Base-by-base conservation (phyloP, 2,888 invertebrate species). In the Lepidonotus clava region DNA sequence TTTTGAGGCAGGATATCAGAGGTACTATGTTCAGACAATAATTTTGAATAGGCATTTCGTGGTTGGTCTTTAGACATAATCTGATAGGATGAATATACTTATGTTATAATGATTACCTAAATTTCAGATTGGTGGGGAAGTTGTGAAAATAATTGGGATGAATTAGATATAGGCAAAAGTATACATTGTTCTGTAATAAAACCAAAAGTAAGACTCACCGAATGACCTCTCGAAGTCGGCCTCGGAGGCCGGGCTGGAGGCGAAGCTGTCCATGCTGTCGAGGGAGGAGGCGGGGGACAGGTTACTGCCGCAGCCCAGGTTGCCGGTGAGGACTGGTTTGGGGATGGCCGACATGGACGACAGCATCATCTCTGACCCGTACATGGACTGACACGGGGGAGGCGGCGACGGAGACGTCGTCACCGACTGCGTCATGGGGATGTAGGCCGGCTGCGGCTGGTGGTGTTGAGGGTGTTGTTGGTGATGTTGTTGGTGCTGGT, bases 201-300 rank as follows among this genome's bases (percentile, higher is more conserved):
- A 28, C 21, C n/a, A 66, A 14, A 14, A 28, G 6, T n/a, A 76
- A 2, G 41, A 83, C 83, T 51, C 34, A 83, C 46, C 51, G 46
- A 83, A 51, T 83, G 51, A 51, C n/a, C 46, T 28, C 8, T 84
- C 84, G 53, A 34, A 38, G 24, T 84, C 53, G 1, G 85, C 24
- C 67, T 34, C 36, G n/a, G 67, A 40, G 1, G 85, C 38, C 28
- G 32, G 41, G 46, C 53, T 51, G 40, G 67, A 51, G 24, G 66
- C 36, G 28, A 56, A 67, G 56, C 76, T 77, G 32, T 85, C 85
- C n/a, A 85, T 38, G 21, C 76, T 77, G 53, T 86, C 86, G 38
- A 77, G 11, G 36, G 71, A 71, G 0, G 76, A 41, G 21, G 86
- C 46, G 1, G 86, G 86, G 21, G 76, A 77, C 36, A 84, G 34